Conservation (phyloP, 2,113 vertebrate genomes). For the Cryptoleucopteryx plumbea region DNA sequence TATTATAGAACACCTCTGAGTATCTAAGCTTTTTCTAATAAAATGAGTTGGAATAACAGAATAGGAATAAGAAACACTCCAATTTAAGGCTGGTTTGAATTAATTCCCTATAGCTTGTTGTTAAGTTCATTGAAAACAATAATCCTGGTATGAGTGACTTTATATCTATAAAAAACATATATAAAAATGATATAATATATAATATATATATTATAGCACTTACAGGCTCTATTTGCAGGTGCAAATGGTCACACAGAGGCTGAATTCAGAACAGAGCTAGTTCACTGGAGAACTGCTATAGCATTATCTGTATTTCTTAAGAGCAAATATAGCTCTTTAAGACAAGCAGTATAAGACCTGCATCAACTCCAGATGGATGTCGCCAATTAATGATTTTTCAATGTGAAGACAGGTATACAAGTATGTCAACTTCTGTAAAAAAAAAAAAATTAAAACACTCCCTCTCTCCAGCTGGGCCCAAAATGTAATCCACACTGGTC, state of each 20-base stretch:
- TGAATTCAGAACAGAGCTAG: slow-evolving; percentile 10
- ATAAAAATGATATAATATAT: neutral
- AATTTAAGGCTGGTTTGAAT: slow-evolving; percentile 36
- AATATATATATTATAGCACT: neutral
- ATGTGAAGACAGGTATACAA: neutral
- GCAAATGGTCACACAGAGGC: neutral
- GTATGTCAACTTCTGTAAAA: neutral
- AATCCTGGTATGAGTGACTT: neutral
- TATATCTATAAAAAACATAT: neutral
- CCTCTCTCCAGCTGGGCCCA: neutral
- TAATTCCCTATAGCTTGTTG: slow-evolving; percentile 57
- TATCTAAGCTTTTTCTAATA: slow-evolving; percentile 77
- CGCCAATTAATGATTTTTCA: neutral
- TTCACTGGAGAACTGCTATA: neutral
- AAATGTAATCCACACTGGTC: neutral
- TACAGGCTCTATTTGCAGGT: neutral
- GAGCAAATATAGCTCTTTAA: neutral
- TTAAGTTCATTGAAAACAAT: slow-evolving; percentile 47
- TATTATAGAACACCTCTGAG: slow-evolving; percentile 82
- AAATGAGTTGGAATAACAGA: slow-evolving; percentile 80
- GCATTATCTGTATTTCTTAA: neutral
- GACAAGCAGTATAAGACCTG: neutral
- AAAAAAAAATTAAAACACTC: neutral
- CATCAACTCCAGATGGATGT: neutral
- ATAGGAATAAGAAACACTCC: slow-evolving; percentile 58